Evolutionary conservation across 2,113 vertebrate genomes (phyloP).

Genomic region (Megaleporinus macrocephalus): DNA sequence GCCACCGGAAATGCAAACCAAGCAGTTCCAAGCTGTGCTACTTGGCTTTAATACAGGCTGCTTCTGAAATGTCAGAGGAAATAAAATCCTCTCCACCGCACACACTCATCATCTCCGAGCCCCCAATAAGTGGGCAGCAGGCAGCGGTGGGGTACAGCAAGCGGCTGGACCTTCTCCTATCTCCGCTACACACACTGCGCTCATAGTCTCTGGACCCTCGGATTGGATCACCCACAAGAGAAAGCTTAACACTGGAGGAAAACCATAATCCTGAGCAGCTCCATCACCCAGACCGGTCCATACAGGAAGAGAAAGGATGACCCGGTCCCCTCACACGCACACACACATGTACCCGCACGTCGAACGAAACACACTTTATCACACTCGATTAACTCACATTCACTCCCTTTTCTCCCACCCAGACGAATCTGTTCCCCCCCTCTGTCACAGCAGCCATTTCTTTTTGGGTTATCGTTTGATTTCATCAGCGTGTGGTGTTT

Average conservation of each 20-base stretch:
- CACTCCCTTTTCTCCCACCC: conserved; percentile 7
- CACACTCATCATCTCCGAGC: conserved; percentile 4
- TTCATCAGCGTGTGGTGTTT: conserved; percentile 52
- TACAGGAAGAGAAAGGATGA: conserved; percentile 30
- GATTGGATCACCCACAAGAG: conserved; percentile 37
- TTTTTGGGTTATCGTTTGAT: conserved; percentile 55
- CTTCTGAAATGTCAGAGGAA: conserved; percentile 28
- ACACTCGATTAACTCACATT: conserved; percentile 25
- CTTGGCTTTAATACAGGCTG: conserved; percentile 17
- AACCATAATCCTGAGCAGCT: conserved; percentile 37
- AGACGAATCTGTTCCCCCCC: conserved; percentile 22
- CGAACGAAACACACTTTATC: conserved; percentile 31
- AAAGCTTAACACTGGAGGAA: conserved; percentile 20
- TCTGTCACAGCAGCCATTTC: conserved; percentile 40
- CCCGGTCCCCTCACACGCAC: conserved; percentile 23
- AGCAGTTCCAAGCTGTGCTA: not conserved
- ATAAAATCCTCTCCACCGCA: conserved; percentile 14
- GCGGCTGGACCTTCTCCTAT: conserved; percentile 45
- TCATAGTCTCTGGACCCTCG: conserved; percentile 12
- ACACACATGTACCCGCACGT: conserved; percentile 5
- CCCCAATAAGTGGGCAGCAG: conserved; percentile 17
- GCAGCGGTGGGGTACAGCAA: conserved; percentile 10
- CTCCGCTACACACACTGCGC: conserved; percentile 40
- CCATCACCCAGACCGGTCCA: conserved; percentile 30
- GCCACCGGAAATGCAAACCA: conserved; percentile 13